A percentile compares a stretch with the other conserved stretches of the same genome.
Evolutionary conservation across 2,113 vertebrate genomes (phyloP).

Genomic region (Elgaria multicarinata): DNA sequence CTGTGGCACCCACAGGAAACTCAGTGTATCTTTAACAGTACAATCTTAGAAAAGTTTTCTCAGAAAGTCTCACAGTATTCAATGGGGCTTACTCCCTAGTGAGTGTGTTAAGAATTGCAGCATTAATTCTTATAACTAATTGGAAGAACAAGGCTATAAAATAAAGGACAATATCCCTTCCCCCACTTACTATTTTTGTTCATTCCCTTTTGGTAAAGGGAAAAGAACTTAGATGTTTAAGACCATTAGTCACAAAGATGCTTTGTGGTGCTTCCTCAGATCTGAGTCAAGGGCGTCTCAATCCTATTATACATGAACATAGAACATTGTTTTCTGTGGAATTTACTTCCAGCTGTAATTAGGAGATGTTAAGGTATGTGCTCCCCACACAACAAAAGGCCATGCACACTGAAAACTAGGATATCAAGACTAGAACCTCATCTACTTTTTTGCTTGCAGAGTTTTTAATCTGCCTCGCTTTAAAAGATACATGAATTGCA

Average conservation of each 20-base stretch:
- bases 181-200: not conserved
- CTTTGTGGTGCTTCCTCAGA: not conserved
- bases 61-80: not conserved
- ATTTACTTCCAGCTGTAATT: not conserved
- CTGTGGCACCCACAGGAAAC: not conserved
- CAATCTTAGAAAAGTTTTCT: not conserved
- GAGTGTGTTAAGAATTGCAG: not conserved
- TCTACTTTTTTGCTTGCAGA: not conserved
- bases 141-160: not conserved
- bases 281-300: not conserved
- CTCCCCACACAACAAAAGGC: not conserved
- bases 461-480: not conserved
- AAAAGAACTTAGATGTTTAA: not conserved
- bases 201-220: not conserved
- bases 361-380: not conserved
- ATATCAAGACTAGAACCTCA: not conserved
- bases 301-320: not conserved
- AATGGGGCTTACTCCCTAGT: not conserved
- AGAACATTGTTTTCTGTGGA: not conserved
- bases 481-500: not conserved
- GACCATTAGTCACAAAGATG: not conserved
- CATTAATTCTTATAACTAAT: not conserved
- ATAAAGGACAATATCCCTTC: not conserved
- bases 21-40: not conserved
- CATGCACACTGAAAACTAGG: not conserved